Conservation (phyloP, 2,797 vertebrate species). For the Squalus acanthias region DNA sequence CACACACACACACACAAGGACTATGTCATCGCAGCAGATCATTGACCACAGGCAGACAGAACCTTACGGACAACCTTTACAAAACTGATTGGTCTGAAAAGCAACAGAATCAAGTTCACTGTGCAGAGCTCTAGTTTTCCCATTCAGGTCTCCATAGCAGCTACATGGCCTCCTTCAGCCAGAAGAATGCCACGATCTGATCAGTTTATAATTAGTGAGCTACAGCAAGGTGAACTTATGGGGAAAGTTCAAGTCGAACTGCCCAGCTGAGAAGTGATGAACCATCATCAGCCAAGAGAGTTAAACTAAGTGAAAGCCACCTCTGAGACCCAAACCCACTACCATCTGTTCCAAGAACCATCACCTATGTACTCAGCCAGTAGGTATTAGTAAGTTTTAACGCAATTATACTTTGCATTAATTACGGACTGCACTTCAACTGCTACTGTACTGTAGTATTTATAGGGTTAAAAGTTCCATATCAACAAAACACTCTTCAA, state of each 20-base stretch:
- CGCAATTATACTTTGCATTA: not conserved
- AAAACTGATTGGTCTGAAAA: not conserved
- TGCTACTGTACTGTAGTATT: not conserved
- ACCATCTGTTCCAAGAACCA: not conserved
- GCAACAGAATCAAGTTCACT: not conserved
- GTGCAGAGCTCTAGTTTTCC: not conserved
- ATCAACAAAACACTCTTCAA: not conserved
- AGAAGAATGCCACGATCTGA: not conserved
- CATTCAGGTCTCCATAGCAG: not conserved
- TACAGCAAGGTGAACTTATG: not conserved
- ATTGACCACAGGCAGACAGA: not conserved
- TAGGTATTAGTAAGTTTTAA: not conserved
- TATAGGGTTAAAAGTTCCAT: not conserved
- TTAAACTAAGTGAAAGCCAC: not conserved
- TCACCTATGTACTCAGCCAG: not conserved
- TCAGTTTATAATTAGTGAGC: no score
- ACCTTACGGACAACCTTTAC: not conserved
- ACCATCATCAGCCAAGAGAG: not conserved
- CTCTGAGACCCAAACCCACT: not conserved
- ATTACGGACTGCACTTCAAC: not conserved
- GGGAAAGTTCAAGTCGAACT: not conserved
- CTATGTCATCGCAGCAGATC: not conserved
- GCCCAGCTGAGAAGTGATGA: not conserved
- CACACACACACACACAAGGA: no score
- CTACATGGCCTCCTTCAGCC: not conserved